Base-by-base conservation (phyloP, 2,888 invertebrate species). In the Molanna angustata region DNA sequence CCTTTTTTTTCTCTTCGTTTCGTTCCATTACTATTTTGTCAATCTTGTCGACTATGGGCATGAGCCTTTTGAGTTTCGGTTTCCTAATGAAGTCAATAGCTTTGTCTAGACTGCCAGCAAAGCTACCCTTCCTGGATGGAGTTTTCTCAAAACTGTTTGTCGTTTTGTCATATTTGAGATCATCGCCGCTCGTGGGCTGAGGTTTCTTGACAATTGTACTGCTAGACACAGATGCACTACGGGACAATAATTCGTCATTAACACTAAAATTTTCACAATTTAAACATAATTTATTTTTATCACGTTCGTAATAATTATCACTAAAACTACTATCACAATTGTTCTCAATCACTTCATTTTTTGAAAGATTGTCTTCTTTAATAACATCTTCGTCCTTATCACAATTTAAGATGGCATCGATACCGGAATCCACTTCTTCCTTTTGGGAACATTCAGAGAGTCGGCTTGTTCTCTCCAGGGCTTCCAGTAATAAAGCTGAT, bases 401-500 rank as follows among this genome's bases (percentile, higher is more conserved):
- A 53, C 52, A 52, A 16, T 32, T 19, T 27, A 42, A 31, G 14
- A 49, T 45, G 47, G 42, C 31, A n/a, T 37, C 48, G 31, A 57
- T 53, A 48, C 41, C 52, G 27, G 39, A 41, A 27, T 43, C 42
- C 41, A 18, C 37, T 4, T 58, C 66, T 4, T 65, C 63, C 14
- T 40, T 37, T 13, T 48, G 33, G 18, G 17, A n/a, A 33, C 22
- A 22, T 39, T 52, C 16, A 27, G 27, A 41, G 2, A 41, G 66
- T 66, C 41, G 67, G 67, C 52, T 65, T 48, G 77, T 73, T 21
- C 79, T 68, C 62, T 80, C 69, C 57, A 81, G 80, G 48, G 81
- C 80, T 58, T 79, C 78, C 49, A 81, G 64, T 54, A 80, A 61
- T 46, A 78, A 66, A 61, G 80, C 79, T 13, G 78, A 79, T 61